Conservation (phyloP, 2,797 vertebrate genomes). For the Amniataba percoides region DNA sequence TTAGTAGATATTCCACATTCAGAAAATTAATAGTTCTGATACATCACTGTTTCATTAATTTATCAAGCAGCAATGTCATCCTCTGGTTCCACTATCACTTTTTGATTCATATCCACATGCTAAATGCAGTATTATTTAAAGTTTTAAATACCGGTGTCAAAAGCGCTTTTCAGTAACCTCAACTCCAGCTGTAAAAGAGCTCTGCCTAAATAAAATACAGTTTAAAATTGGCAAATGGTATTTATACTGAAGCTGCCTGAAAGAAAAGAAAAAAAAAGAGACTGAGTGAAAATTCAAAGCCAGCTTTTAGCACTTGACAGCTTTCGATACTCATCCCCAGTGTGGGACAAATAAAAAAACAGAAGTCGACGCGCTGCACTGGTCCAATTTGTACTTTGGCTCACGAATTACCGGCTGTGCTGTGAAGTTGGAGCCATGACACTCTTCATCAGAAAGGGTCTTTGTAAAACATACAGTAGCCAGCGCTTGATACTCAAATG, state of each 20-base stretch:
- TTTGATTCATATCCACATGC: neutral
- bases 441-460: conserved; percentile 11
- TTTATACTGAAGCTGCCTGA: neutral
- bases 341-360: neutral
- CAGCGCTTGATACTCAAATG: conserved; percentile 18
- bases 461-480: conserved; percentile 13
- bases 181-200: neutral
- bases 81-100: neutral
- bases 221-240: neutral
- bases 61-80: neutral
- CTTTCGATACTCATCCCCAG: neutral
- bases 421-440: conserved; percentile 16
- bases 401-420: conserved; percentile 15
- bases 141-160: neutral
- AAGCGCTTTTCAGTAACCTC: neutral
- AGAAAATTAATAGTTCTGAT: neutral
- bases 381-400: conserved; percentile 13
- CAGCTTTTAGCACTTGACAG: neutral
- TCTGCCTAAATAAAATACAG: neutral
- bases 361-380: neutral
- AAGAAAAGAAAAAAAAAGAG: neutral
- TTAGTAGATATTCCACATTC: neutral
- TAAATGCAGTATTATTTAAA: neutral
- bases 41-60: neutral
- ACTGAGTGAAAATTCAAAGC: neutral